A percentile compares a stretch with the other conserved stretches of the same genome.
Evolutionary conservation across 2,797 vertebrate species (phyloP).

Genomic region (Oreochromis mossambicus): DNA sequence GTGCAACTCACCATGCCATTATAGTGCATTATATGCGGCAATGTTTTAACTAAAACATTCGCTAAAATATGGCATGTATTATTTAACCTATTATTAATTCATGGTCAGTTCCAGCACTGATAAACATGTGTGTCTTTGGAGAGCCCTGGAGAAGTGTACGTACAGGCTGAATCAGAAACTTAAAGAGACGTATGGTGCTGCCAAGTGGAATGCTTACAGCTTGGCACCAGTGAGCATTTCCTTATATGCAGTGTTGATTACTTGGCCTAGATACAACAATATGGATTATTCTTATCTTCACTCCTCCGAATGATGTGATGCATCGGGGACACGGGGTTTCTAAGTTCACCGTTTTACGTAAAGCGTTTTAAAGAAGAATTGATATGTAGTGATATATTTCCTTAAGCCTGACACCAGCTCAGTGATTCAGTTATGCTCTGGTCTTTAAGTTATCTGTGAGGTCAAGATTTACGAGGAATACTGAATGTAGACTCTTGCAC

Average conservation of each 20-base stretch:
- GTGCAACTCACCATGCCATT: neutral
- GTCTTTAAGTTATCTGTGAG: neutral
- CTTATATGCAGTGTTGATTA: conserved; percentile 61
- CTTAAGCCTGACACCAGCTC: conserved; percentile 12
- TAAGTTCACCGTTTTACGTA: conserved; percentile 46
- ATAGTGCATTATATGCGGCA: neutral
- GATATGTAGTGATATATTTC: conserved; percentile 10
- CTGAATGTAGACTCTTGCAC: conserved; percentile 6
- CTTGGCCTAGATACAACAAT: conserved; percentile 70
- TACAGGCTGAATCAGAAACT: conserved; percentile 23
- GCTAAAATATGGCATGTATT: conserved; percentile 49
- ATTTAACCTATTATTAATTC: conserved; percentile 65
- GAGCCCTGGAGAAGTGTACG: conserved; percentile 10
- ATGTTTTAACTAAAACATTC: conserved; percentile 34
- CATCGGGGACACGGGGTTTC: conserved; percentile 49
- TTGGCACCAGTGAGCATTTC: conserved; percentile 39
- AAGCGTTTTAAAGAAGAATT: conserved; percentile 31
- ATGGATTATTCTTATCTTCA: conserved; percentile 65
- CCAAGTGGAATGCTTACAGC: conserved; percentile 28
- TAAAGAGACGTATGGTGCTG: neutral
- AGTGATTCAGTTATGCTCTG: conserved; percentile 20
- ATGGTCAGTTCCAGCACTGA: conserved; percentile 42
- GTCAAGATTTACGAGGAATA: conserved; percentile 15
- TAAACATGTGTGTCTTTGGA: conserved; percentile 49
- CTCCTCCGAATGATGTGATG: conserved; percentile 34